Base-by-base conservation (phyloP, 2,113 vertebrate genomes). In the Microcebus tavaratra region DNA sequence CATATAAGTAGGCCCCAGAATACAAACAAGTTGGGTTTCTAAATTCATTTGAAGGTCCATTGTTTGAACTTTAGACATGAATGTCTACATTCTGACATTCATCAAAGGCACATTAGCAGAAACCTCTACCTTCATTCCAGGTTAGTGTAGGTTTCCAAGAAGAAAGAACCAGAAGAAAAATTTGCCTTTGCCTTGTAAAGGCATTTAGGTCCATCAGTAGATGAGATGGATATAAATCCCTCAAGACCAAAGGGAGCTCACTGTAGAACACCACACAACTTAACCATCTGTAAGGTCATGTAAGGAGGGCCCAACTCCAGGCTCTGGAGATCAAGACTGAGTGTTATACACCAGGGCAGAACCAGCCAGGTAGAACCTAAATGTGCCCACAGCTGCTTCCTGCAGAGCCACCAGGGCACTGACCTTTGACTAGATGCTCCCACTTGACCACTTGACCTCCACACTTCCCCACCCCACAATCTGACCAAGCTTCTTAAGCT, bases 91-190 rank as follows among this genome's bases (percentile, higher is more conserved):
- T 36, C 0, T 45, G 39, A 4, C 45, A n/a, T 63, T 86, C 17
- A 61, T 65, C 61, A 83, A 42, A 91, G n/a, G 5, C 12, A 36
- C 23, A 31, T 87, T 59, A 48, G 23, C 68, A 88, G 6, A n/a
- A 92, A 18, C 3, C 2, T 79, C 21, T 34, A 21, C 29, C 29
- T 70, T 45, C 65, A 88, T 91, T 80, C 29, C 31, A 25, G 39
- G 15, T 27, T 80, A 73, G 42, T 55, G 0, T 21, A 84, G 20
- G 14, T 80, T 88, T 76, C 36, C 14, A 57, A 83, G 53, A 11
- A 93, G 42, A 91, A 88, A 86, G 48, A 68, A 87, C 76, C 36
- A 31, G 36, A 76, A 85, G 36, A 25, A 87, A 5, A 93, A 48
- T 53, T 55, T 75, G 34, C 45, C 45, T 45, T 45, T 45, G 45